Evolutionary conservation across 2,888 invertebrate genomes (phyloP).

Genomic region (Hipparchia semele): DNA sequence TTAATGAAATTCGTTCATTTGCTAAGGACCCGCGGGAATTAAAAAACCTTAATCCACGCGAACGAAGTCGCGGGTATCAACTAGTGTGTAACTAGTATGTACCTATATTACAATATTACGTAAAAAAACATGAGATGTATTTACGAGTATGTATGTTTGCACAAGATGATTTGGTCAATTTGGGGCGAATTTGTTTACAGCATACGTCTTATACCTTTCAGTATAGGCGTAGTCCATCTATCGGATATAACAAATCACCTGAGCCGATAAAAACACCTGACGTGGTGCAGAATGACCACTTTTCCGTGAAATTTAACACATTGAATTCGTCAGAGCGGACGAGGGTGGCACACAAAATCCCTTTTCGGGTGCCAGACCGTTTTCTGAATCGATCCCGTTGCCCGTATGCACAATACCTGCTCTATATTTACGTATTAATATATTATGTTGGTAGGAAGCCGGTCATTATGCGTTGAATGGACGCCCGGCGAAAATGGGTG

Average conservation of each 20-base stretch:
- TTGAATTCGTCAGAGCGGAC: conserved; percentile 52
- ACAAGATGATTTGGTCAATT: too few species aligned
- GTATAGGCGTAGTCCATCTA: conserved; percentile 1
- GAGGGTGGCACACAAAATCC: conserved; percentile 69
- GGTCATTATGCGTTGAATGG: conserved; percentile 64
- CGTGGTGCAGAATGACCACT: conserved; percentile 64
- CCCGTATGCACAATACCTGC: conserved; percentile 55
- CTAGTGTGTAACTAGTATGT: too few species aligned
- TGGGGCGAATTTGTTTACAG: too few species aligned
- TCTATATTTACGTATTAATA: conserved; percentile 64
- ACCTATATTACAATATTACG: too few species aligned
- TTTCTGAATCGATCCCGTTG: conserved; percentile 50
- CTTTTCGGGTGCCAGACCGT: conserved; percentile 66
- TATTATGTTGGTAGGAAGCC: conserved; percentile 62
- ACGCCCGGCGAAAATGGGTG: conserved; percentile 51
- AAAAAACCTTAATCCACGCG: too few species aligned
- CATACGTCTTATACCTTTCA: conserved; percentile 13
- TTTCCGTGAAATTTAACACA: conserved; percentile 79
- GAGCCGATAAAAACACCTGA: conserved; percentile 51
- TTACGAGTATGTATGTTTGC: too few species aligned
- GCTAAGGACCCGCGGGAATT: too few species aligned
- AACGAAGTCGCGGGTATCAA: too few species aligned
- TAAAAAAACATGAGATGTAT: too few species aligned
- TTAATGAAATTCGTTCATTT: too few species aligned
- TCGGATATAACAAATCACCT: conserved; percentile 41